Base-by-base conservation (phyloP, 2,888 invertebrate species). In the Agonum fuliginosum region DNA sequence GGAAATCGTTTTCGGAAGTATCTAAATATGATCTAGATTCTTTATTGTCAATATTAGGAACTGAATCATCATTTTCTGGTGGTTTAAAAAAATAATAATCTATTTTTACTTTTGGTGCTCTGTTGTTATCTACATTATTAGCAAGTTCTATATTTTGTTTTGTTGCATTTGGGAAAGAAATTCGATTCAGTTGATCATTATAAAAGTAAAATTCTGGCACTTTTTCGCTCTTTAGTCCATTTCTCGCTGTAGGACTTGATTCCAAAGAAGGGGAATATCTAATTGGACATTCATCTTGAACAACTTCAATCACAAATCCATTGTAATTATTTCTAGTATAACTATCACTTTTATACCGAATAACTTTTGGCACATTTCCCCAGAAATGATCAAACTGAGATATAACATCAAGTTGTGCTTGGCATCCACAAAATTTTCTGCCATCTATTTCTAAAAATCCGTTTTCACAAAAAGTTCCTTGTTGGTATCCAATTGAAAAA, bases 371-470 rank as follows among this genome's bases (percentile, higher is more conserved):
- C 2, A 83, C 83, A n/a, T 84, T 80, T 2, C 81, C 82, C 86
- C 87, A 87, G 48, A 85, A 77, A 22, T 79, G 79, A 70, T 83
- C 83, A 78, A 87, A 87, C 1, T 83, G 79, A 0, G 86, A 83
- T 2, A 84, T 82, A 0, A 88, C 48, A 77, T 85, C 87, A 6
- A 86, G 79, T 1, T 87, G 87, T 1, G 87, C 88, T 69, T 87
- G 88, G 80, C 91, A 91, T 0, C 91, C 91, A 81, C 91, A 91
- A 65, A 90, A 86, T 10, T 87, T 85, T 81, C 88, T 88, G 0
- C 89, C 90, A 81, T 91, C 91, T 34, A 91, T 86, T 82, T 91
- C 89, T 1, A 91, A 80, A 80, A 87, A 89, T 4, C 90, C 90
- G 10, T 87, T 86, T 0, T 81, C 81, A 79, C 91, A 91, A 71